Conservation (phyloP, 2,888 invertebrate species). For the Tanytarsus gracilentus region DNA sequence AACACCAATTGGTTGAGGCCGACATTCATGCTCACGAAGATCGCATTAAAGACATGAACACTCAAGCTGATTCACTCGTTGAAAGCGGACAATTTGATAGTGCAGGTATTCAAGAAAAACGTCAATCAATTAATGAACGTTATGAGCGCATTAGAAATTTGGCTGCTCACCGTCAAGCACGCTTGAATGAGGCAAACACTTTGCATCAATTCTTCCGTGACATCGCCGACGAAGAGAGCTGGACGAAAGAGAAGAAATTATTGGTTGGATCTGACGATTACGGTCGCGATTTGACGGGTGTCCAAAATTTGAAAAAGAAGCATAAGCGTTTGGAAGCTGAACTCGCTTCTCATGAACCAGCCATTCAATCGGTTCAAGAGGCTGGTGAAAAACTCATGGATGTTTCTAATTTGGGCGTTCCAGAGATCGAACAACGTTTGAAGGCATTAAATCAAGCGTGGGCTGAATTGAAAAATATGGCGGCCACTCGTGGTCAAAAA, state of each 20-base stretch:
- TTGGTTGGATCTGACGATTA: slow-evolving; percentile 97
- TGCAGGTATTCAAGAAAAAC: slow-evolving; percentile 89
- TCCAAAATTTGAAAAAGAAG: slow-evolving; percentile 97
- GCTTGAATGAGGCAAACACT: slow-evolving; percentile 92
- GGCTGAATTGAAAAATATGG: slow-evolving; percentile 84
- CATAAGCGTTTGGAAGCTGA: slow-evolving; percentile 98
- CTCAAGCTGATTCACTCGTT: slow-evolving; percentile 89
- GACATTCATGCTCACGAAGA: slow-evolving; percentile 96
- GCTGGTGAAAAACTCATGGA: slow-evolving; percentile 89
- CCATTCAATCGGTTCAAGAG: slow-evolving; percentile 86
- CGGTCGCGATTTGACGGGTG: slow-evolving; percentile 94
- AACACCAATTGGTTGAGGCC: slow-evolving; percentile 95
- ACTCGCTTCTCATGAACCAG: slow-evolving; percentile 93
- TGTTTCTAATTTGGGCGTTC: slow-evolving; percentile 83
- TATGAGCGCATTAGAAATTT: slow-evolving; percentile 89
- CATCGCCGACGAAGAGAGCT: slow-evolving; percentile 98
- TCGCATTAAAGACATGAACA: slow-evolving; percentile 87
- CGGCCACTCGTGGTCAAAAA: slow-evolving; percentile 82
- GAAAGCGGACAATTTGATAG: slow-evolving; percentile 97
- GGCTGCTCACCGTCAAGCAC: slow-evolving; percentile 83
- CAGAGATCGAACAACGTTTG: slow-evolving; percentile 80
- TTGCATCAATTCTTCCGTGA: slow-evolving; percentile 99
- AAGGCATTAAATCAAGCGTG: slow-evolving; percentile 84
- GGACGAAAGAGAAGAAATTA: slow-evolving; percentile 99
- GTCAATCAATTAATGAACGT: slow-evolving; percentile 91